Evolutionary conservation across 2,113 vertebrate genomes (phyloP).

Genomic region (Illadopsis cleaveri): DNA sequence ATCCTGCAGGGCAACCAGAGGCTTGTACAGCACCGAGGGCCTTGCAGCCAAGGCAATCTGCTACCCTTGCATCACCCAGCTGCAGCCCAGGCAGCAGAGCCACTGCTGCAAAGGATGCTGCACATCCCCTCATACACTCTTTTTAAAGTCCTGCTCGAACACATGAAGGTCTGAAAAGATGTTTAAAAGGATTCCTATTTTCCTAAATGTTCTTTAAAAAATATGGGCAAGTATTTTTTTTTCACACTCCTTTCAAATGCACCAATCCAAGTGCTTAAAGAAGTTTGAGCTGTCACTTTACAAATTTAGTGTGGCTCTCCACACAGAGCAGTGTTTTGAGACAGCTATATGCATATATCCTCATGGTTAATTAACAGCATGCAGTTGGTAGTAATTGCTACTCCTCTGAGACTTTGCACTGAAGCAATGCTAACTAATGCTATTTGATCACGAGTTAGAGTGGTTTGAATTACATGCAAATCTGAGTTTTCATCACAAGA

Average conservation of each 20-base stretch:
- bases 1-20: background rate
- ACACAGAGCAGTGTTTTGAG: background rate
- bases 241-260: background rate
- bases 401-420: background rate
- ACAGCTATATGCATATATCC: background rate
- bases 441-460: background rate
- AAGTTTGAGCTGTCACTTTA: background rate
- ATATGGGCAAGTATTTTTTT: background rate
- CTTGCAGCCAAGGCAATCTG: background rate
- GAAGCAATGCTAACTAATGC: background rate
- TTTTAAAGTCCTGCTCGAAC: background rate
- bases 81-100: background rate
- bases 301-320: background rate
- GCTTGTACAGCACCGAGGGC: rapidly evolving
- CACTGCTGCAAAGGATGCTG: background rate
- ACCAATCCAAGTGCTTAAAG: background rate
- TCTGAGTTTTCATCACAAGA: background rate
- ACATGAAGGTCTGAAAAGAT: rapidly evolving
- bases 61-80: background rate
- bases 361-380: background rate
- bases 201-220: background rate
- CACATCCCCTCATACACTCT: background rate
- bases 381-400: background rate
- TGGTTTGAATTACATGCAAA: background rate
- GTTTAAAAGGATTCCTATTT: background rate